phyloP scores from a whole-genome alignment of 2,113 vertebrate species.

The Chiloscyllium plagiosum region DNA sequence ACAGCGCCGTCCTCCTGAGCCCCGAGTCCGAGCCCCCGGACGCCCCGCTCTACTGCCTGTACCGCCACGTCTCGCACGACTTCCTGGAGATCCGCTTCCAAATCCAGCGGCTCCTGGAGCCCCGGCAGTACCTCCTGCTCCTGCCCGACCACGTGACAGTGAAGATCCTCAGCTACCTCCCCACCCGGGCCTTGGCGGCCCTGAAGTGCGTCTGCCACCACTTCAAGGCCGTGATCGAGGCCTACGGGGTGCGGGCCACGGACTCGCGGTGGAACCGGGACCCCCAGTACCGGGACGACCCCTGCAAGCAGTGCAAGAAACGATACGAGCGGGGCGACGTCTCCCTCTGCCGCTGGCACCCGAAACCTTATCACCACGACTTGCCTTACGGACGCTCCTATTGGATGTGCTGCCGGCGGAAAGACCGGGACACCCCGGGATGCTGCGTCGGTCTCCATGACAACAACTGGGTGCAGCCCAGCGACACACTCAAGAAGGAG shows the following conservation, averaged over 20 bases:
- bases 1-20: conserved; percentile 45
- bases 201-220: conserved; percentile 90
- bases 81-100: conserved; percentile 95
- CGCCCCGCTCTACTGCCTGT: conserved; percentile 80
- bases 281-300: conserved; percentile 85
- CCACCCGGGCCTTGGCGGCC: conserved; percentile 79
- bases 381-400: conserved; percentile 96
- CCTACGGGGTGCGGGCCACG: conserved; percentile 74
- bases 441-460: conserved; percentile 87
- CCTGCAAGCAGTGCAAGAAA: conserved; percentile 92
- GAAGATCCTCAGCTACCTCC: conserved; percentile 85
- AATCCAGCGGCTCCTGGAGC: conserved; percentile 87
- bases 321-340: conserved; percentile 83
- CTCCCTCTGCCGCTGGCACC: conserved; percentile 92
- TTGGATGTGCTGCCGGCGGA: conserved; percentile 93
- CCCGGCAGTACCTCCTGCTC: conserved; percentile 84
- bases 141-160: conserved; percentile 92
- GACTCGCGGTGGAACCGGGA: conserved; percentile 89
- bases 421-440: conserved; percentile 79
- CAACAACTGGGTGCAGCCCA: conserved; percentile 89
- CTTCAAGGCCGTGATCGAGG: conserved; percentile 84
- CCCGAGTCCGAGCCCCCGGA: conserved; percentile 49
- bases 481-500: conserved; percentile 63
- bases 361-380: conserved; percentile 98
- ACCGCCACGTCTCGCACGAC: conserved; percentile 89